A percentile compares a stretch with the other conserved stretches of the same genome.
Evolutionary conservation across 2,113 vertebrate genomes (phyloP).

Genomic region (Mus musculus): DNA sequence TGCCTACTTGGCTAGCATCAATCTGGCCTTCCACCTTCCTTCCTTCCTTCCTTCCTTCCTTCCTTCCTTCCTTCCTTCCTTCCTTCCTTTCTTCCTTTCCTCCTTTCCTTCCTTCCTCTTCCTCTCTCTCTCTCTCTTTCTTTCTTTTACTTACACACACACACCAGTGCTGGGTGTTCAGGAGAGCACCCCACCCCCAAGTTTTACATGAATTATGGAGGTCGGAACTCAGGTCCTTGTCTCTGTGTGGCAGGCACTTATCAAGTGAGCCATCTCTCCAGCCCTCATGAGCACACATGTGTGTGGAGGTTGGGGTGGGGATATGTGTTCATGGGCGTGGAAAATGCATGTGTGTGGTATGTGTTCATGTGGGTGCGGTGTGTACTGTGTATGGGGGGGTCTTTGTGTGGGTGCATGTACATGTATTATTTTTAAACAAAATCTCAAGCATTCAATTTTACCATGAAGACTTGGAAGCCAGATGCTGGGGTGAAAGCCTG

Average conservation of each 20-base stretch:
- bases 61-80: too few species aligned
- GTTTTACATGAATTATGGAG: background rate
- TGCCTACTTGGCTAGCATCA: background rate
- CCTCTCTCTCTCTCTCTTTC: too few species aligned
- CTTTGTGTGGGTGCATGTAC: too few species aligned
- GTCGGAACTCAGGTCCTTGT: background rate
- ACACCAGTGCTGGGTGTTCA: background rate
- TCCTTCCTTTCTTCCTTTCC: too few species aligned
- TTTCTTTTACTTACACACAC: too few species aligned
- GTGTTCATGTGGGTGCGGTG: background rate
- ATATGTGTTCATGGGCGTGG: background rate
- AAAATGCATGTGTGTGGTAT: background rate
- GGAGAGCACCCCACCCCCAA: background rate
- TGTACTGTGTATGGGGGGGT: background rate
- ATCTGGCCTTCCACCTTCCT: background rate
- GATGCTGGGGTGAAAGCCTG: too few species aligned
- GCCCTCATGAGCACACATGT: background rate
- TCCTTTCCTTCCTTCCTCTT: too few species aligned
- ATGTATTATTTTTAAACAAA: too few species aligned
- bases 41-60: background rate
- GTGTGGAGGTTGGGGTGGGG: background rate
- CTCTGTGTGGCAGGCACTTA: background rate
- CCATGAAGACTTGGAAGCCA: too few species aligned
- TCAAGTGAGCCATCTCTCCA: background rate
- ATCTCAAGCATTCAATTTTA: too few species aligned